These are phyloP conservation scores for Meganola albula DNA, from an alignment of 2,888 invertebrate species.

Conservation along the genomic window DNA sequence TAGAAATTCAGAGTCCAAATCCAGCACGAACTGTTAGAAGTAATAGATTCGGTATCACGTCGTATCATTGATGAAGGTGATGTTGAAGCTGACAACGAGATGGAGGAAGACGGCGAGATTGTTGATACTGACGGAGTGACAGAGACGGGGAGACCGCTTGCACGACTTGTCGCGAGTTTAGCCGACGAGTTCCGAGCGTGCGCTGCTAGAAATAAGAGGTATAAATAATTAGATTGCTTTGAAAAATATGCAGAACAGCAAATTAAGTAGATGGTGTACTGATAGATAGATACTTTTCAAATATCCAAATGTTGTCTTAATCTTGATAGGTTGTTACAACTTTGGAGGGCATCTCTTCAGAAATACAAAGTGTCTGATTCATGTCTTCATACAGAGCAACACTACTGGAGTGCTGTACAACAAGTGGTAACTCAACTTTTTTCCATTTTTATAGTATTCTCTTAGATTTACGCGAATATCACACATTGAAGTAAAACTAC, in stretches of 20 bases:
- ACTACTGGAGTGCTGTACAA: slow-evolving; percentile 94
- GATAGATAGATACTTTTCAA: too few species aligned
- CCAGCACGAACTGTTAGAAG: slow-evolving; percentile 87
- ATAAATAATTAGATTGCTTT: too few species aligned
- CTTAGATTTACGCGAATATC: too few species aligned
- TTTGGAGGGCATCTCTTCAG: slow-evolving; percentile 88
- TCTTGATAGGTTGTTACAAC: slow-evolving; percentile 87
- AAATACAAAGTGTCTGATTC: slow-evolving; percentile 84
- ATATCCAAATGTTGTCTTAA: too few species aligned
- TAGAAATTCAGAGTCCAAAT: slow-evolving; percentile 89
- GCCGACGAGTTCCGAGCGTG: slow-evolving; percentile 60
- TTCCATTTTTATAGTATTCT: too few species aligned
- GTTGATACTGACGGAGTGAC: slow-evolving; percentile 40
- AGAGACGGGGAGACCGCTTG: slow-evolving; percentile 57
- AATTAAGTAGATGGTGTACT: too few species aligned
- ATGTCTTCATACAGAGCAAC: slow-evolving; percentile 79
- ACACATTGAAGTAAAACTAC: too few species aligned
- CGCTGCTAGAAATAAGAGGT: slow-evolving; percentile 62
- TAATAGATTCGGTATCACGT: slow-evolving; percentile 88
- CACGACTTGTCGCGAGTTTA: slow-evolving; percentile 48
- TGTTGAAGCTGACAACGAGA: slow-evolving; percentile 46
- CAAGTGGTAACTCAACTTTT: slow-evolving; percentile 90
- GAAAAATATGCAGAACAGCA: too few species aligned
- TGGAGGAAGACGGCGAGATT: slow-evolving; percentile 47
- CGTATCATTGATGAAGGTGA: slow-evolving; percentile 82